A percentile compares a stretch with the other conserved stretches of the same genome.
These are phyloP conservation scores for Edolisoma coerulescens DNA, from an alignment of 2,113 vertebrate genomes.

Conservation along the genomic window DNA sequence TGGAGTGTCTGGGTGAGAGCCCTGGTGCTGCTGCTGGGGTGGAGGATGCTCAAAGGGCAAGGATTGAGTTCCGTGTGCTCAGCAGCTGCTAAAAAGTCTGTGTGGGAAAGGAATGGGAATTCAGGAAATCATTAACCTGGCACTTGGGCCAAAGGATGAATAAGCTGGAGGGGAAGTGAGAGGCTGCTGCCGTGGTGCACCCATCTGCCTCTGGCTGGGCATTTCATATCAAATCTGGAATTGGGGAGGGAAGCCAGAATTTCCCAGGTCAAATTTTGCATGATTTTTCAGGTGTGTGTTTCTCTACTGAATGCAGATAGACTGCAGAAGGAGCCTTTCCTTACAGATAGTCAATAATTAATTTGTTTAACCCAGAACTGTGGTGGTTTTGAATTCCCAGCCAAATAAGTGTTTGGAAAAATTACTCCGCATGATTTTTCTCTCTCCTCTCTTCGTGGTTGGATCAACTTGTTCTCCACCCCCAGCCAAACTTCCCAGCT, in stretches of 20 bases:
- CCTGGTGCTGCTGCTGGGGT: rapidly evolving
- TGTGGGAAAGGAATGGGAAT: background rate
- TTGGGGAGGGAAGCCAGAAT: background rate
- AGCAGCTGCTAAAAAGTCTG: background rate
- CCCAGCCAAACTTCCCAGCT: background rate
- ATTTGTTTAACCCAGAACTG: background rate
- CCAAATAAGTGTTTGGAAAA: background rate
- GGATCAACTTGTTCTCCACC: background rate
- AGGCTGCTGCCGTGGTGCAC: rapidly evolving
- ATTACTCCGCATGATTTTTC: background rate
- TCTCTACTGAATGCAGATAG: background rate
- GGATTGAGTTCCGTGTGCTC: rapidly evolving
- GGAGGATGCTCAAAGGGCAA: background rate
- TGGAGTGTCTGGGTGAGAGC: background rate
- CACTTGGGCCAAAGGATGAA: background rate
- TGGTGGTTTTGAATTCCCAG: background rate
- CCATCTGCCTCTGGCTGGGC: background rate
- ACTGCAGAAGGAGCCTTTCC: background rate
- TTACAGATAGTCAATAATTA: background rate
- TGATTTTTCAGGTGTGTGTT: background rate
- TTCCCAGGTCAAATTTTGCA: background rate
- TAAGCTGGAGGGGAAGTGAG: background rate
- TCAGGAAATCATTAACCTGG: background rate
- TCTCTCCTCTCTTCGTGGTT: background rate
- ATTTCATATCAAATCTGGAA: background rate